These are phyloP conservation scores for Myiothlypis chrysogaster DNA, from an alignment of 2,797 vertebrate species.

Conservation along the genomic window DNA sequence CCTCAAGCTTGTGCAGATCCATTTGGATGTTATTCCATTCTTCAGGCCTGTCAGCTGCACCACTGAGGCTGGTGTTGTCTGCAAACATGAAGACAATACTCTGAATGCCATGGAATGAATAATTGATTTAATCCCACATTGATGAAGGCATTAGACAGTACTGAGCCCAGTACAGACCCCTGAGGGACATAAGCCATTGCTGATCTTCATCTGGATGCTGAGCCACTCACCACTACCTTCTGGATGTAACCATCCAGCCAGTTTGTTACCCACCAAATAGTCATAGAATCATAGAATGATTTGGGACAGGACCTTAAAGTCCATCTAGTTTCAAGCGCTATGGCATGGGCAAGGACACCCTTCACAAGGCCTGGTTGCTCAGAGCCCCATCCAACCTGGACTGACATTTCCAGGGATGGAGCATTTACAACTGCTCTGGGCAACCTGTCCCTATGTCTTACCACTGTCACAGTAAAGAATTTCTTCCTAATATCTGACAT, in stretches of 20 bases:
- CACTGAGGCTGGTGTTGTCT: background rate
- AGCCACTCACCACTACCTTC: no score
- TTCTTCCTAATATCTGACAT: background rate
- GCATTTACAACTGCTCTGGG: background rate
- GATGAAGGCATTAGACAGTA: background rate
- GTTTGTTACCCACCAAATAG: no score
- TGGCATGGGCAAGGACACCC: rapidly evolving
- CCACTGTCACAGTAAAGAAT: background rate
- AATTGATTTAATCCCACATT: background rate
- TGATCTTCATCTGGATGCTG: background rate
- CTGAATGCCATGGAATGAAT: background rate
- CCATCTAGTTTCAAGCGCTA: background rate
- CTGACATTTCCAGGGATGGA: background rate
- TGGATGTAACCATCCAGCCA: background rate
- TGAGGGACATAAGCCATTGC: background rate
- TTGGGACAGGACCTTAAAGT: background rate
- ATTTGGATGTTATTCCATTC: background rate
- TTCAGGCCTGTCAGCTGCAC: background rate
- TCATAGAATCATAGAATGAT: background rate
- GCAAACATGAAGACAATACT: rapidly evolving
- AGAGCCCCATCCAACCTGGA: background rate
- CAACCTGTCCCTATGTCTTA: background rate
- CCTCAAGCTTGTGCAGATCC: background rate
- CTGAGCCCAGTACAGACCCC: background rate
- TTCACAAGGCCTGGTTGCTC: background rate